A percentile compares a stretch with the other conserved stretches of the same genome.
These are phyloP conservation scores for Gonioctena quinquepunctata DNA, from an alignment of 1,140 invertebrate species.

Conservation along the genomic window DNA sequence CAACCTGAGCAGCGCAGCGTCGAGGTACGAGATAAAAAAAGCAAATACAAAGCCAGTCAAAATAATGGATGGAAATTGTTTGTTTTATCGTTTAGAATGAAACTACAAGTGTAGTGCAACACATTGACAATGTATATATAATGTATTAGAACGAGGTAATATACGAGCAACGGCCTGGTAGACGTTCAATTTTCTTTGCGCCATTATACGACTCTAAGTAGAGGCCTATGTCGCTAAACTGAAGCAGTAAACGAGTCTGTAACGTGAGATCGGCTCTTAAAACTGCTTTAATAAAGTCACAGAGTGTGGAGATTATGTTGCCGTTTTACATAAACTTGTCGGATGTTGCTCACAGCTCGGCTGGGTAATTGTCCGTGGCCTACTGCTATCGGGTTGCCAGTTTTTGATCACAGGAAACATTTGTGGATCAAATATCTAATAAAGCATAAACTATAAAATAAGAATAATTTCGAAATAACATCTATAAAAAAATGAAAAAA, in stretches of 20 bases:
- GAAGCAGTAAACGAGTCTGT: neutral
- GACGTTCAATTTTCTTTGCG: neutral
- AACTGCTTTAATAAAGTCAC: constrained; percentile 12
- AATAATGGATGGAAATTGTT: neutral
- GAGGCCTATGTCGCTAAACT: neutral
- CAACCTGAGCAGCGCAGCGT: neutral
- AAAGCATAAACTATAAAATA: too few species aligned
- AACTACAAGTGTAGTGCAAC: neutral
- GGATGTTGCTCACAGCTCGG: neutral
- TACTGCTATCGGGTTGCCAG: neutral
- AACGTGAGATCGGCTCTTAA: constrained; percentile 3
- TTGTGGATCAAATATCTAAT: too few species aligned
- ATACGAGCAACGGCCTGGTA: neutral
- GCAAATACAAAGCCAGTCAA: neutral
- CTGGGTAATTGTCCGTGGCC: neutral
- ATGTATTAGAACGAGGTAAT: neutral
- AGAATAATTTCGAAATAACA: too few species aligned
- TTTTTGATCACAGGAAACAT: neutral
- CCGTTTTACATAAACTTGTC: neutral
- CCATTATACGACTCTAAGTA: neutral
- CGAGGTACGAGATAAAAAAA: neutral
- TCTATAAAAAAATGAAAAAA: too few species aligned
- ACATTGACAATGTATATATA: neutral
- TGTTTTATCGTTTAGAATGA: neutral
- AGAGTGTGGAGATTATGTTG: neutral